Evolutionary conservation across 2,888 invertebrate genomes (phyloP).

Genomic region (Phaonia tiefii): DNA sequence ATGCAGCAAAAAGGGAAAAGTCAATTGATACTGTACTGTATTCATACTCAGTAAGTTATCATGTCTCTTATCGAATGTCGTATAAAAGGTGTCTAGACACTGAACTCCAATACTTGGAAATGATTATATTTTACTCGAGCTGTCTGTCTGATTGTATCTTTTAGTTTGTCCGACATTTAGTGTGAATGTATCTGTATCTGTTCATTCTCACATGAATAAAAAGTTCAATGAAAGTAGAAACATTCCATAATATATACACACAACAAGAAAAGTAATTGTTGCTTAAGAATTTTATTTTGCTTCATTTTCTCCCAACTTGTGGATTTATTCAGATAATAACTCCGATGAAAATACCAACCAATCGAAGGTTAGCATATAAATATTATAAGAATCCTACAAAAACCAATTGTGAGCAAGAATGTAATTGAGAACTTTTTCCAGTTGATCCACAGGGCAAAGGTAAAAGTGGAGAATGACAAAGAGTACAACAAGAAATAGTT

Average conservation of each 20-base stretch:
- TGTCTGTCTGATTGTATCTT: background rate
- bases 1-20: background rate
- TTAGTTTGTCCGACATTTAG: background rate
- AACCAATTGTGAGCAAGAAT: background rate
- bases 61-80: background rate
- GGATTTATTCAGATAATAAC: background rate
- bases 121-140: background rate
- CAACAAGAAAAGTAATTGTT: conserved; percentile 6
- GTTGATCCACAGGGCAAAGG: background rate
- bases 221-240: background rate
- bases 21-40: background rate
- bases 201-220: background rate
- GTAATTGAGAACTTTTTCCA: conserved; percentile 5
- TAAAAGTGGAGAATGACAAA: background rate
- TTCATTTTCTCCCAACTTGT: background rate
- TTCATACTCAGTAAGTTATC: background rate
- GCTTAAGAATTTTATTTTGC: conserved; percentile 1
- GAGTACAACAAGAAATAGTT: background rate
- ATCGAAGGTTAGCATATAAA: too few relatives aligned
- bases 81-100: conserved; percentile 51
- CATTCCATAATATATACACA: background rate
- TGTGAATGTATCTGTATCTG: background rate
- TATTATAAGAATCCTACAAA: too few relatives aligned
- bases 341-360: too few relatives aligned
- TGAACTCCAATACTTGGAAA: conserved; percentile 47